These are phyloP conservation scores for Acanthosoma haemorrhoidale DNA, from an alignment of 2,888 invertebrate species.

Conservation along the genomic window DNA sequence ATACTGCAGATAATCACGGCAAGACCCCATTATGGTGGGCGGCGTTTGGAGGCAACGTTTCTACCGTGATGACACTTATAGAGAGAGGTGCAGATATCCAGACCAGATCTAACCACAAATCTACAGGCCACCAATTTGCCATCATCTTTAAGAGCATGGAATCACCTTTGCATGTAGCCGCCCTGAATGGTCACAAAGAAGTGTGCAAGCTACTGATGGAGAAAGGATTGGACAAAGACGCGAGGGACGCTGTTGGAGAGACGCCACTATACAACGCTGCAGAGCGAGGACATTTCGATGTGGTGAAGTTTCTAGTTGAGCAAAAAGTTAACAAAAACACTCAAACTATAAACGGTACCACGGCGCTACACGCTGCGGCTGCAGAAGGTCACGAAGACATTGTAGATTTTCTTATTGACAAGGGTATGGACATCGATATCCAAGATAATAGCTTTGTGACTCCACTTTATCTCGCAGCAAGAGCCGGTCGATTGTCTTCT, in stretches of 20 bases:
- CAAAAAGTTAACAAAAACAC: background rate
- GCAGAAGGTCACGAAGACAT: background rate
- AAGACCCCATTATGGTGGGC: slow-evolving; percentile 1
- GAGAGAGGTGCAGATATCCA: background rate
- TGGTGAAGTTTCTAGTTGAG: background rate
- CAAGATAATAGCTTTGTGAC: background rate
- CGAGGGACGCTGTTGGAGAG: background rate
- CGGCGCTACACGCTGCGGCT: slow-evolving; percentile 7
- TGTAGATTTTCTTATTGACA: background rate
- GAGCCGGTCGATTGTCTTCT: background rate
- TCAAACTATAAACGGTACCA: background rate
- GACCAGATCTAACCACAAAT: background rate
- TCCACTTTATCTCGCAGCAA: background rate
- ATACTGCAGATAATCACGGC: background rate
- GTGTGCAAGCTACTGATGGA: background rate
- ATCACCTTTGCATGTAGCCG: background rate
- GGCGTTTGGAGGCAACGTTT: background rate
- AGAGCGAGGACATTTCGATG: background rate
- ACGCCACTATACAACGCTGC: slow-evolving; percentile 4
- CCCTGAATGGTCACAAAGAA: background rate
- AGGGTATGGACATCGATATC: slow-evolving; percentile 16
- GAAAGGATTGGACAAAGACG: background rate
- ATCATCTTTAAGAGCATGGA: background rate
- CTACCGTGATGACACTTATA: background rate
- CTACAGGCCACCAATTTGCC: background rate